Percentiles rank a stretch among this genome's conserved stretches.
Evolutionary conservation across 2,797 vertebrate genomes (phyloP).

Genomic region (Darevskia mixta): DNA sequence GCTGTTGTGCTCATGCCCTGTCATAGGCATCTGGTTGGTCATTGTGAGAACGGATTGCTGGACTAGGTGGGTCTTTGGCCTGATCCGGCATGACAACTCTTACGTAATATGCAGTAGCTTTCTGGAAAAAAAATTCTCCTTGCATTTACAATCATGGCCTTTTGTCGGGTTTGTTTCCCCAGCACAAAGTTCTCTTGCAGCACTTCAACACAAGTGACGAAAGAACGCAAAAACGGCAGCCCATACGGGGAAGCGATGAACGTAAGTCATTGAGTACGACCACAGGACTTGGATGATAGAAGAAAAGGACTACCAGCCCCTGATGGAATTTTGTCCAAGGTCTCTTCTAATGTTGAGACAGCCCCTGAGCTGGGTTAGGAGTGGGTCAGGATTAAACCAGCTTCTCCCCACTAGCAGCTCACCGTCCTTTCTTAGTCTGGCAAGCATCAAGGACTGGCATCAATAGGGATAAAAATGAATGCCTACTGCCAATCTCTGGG

Average conservation of each 20-base stretch:
- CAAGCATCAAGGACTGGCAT: no score
- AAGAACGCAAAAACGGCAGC: constrained; percentile 91
- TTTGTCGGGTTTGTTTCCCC: constrained; percentile 42
- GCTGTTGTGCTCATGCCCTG: no score
- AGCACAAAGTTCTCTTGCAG: constrained; percentile 96
- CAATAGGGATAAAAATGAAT: no score
- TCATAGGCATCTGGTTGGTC: no score
- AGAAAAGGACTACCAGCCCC: no score
- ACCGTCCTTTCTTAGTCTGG: background rate
- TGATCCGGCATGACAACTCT: no score
- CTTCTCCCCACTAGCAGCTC: background rate
- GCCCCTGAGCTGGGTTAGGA: background rate
- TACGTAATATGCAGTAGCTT: background rate
- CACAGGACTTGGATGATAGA: background rate
- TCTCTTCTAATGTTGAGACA: no score
- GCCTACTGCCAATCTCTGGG: background rate
- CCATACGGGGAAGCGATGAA: constrained; percentile 92
- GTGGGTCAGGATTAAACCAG: background rate
- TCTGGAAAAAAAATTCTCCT: constrained; percentile 12
- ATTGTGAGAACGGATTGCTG: background rate
- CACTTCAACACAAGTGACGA: constrained; percentile 94
- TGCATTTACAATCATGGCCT: background rate
- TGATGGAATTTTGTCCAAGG: no score
- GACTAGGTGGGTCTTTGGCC: no score
- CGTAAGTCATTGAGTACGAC: constrained; percentile 80